A percentile compares a stretch with the other conserved stretches of the same genome.
Conservation (phyloP, 2,113 vertebrate species). For the Ciconia stormi region DNA sequence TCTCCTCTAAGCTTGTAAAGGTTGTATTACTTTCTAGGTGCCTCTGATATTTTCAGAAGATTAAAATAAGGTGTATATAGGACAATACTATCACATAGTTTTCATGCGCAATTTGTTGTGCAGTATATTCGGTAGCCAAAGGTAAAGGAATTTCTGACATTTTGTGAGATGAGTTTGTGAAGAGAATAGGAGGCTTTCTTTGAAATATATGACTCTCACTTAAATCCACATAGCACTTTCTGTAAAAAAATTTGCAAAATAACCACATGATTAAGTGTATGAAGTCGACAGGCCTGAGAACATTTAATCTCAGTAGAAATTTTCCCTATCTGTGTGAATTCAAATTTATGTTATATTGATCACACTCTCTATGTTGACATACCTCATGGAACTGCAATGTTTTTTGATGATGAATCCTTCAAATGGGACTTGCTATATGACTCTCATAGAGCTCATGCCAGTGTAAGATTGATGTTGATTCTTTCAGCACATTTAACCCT, state of each 20-base stretch:
- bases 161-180: background rate
- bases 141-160: background rate
- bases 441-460: background rate
- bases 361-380: background rate
- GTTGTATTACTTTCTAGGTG: background rate
- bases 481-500: background rate
- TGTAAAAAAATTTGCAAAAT: background rate
- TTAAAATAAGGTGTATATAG: background rate
- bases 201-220: background rate
- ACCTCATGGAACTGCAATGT: background rate
- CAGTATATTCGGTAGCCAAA: background rate
- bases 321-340: background rate
- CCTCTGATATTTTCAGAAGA: background rate
- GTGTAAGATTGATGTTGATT: background rate
- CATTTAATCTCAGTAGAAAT: conserved; percentile 15
- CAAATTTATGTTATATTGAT: conserved; percentile 30
- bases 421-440: background rate
- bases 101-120: background rate
- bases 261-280: background rate
- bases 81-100: background rate
- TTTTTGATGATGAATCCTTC: conserved; percentile 24
- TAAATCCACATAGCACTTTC: background rate
- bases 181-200: background rate
- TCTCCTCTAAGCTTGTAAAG: background rate
- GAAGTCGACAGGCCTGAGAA: background rate